A percentile compares a stretch with the other conserved stretches of the same genome.
Evolutionary conservation across 2,888 invertebrate species (phyloP).

Genomic region (Hipparchia sbordonii): DNA sequence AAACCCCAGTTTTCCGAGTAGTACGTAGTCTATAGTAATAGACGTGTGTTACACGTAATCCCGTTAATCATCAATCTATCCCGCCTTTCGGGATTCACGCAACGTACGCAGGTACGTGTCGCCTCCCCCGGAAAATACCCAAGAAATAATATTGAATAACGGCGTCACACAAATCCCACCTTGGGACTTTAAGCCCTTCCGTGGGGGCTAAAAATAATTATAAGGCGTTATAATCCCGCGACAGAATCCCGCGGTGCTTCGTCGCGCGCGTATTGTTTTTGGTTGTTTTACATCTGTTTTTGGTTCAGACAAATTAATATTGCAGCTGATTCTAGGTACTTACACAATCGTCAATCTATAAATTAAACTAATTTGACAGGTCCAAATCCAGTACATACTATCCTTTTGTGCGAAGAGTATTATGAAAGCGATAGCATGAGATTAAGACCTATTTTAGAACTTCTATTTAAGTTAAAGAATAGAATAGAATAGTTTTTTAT

Average conservation of each 20-base stretch:
- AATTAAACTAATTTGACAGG: too few relatives aligned
- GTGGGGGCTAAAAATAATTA: slow-evolving; percentile 71
- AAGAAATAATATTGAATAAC: slow-evolving; percentile 80
- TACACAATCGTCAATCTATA: too few relatives aligned
- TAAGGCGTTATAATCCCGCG: slow-evolving; percentile 56
- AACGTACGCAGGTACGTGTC: slow-evolving; percentile 58
- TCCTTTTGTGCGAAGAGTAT: too few relatives aligned
- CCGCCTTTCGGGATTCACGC: slow-evolving; percentile 38
- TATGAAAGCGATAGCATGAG: too few relatives aligned
- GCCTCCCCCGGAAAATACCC: slow-evolving; percentile 43
- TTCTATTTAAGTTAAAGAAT: too few relatives aligned
- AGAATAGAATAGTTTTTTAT: too few relatives aligned
- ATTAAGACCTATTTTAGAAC: too few relatives aligned
- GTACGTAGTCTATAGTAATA: slow-evolving; percentile 16
- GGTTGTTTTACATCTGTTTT: slow-evolving; percentile 41
- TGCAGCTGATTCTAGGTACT: too few relatives aligned
- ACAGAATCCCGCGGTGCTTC: slow-evolving; percentile 48
- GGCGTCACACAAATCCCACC: slow-evolving; percentile 73
- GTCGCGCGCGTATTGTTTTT: slow-evolving; percentile 52
- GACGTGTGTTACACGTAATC: slow-evolving; percentile 43
- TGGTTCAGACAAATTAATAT: slow-evolving; percentile 14
- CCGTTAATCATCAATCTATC: slow-evolving; percentile 49
- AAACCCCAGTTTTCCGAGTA: not conserved
- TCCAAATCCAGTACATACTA: too few relatives aligned
- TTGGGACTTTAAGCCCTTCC: slow-evolving; percentile 71